These are phyloP conservation scores for Myiotriccus ornatus DNA, from an alignment of 2,797 vertebrate genomes.

Conservation along the genomic window DNA sequence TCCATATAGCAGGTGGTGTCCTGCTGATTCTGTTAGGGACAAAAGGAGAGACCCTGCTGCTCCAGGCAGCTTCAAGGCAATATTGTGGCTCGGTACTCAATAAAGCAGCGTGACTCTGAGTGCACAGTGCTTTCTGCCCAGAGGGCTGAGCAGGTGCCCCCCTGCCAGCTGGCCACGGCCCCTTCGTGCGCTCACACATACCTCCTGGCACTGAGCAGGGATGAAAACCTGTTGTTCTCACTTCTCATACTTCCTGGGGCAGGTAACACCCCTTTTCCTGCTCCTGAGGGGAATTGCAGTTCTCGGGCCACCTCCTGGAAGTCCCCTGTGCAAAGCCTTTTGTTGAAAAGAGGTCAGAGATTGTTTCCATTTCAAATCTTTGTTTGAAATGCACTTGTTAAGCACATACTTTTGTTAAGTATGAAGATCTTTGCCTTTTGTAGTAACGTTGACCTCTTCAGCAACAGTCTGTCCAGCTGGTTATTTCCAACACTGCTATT, in stretches of 20 bases:
- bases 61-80: slow-evolving; percentile 10
- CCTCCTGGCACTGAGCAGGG: neutral
- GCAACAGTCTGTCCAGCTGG: neutral
- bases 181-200: fast-evolving
- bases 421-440: slow-evolving; percentile 25
- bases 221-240: neutral
- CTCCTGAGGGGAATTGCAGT: neutral
- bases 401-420: neutral
- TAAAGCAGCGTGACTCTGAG: slow-evolving; percentile 39
- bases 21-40: slow-evolving; percentile 37
- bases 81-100: slow-evolving; percentile 53
- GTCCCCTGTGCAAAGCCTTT: neutral
- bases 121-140: slow-evolving; percentile 36
- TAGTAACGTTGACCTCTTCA: neutral
- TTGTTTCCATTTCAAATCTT: neutral
- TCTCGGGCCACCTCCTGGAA: neutral
- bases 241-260: neutral
- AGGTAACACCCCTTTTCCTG: neutral
- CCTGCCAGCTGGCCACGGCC: neutral
- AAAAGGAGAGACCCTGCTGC: slow-evolving; percentile 11
- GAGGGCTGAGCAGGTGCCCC: neutral
- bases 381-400: slow-evolving; percentile 61
- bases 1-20: slow-evolving; percentile 45
- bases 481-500: neutral
- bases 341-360: neutral